Evolutionary conservation across 2,888 invertebrate genomes (phyloP).

Genomic region (Orgyia antiqua): DNA sequence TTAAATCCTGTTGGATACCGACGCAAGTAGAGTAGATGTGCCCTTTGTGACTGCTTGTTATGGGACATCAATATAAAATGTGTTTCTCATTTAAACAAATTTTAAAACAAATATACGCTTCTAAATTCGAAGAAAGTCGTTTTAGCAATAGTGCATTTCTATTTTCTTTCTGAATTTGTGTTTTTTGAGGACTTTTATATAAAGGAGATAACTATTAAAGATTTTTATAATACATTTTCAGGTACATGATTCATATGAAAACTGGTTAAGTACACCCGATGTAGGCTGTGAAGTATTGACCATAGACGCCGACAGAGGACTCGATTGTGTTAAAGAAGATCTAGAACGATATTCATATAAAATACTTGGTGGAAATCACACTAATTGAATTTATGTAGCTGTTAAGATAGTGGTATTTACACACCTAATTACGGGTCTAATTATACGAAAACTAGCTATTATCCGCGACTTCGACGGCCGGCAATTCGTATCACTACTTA

Average conservation of each 20-base stretch:
- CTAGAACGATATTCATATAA: conserved; percentile 63
- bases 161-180: neutral
- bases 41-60: too few species aligned
- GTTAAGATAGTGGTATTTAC: too few species aligned
- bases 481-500: neutral
- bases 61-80: too few species aligned
- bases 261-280: conserved; percentile 54
- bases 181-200: neutral
- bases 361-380: conserved; percentile 68
- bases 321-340: conserved; percentile 51
- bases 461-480: too few species aligned
- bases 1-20: too few species aligned
- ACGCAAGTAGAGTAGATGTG: too few species aligned
- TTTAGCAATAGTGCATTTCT: too few species aligned
- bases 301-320: conserved; percentile 56
- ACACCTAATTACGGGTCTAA: too few species aligned
- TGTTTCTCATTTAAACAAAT: too few species aligned
- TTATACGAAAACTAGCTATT: too few species aligned
- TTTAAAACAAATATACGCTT: neutral
- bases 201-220: neutral
- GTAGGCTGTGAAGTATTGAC: conserved; percentile 68
- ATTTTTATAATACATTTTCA: conserved; percentile 19
- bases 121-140: too few species aligned
- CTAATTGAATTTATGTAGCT: conserved; percentile 48
- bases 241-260: conserved; percentile 68